These are phyloP conservation scores for Drosophila neocordata DNA, from an alignment of 1,140 invertebrate genomes.

Conservation along the genomic window DNA sequence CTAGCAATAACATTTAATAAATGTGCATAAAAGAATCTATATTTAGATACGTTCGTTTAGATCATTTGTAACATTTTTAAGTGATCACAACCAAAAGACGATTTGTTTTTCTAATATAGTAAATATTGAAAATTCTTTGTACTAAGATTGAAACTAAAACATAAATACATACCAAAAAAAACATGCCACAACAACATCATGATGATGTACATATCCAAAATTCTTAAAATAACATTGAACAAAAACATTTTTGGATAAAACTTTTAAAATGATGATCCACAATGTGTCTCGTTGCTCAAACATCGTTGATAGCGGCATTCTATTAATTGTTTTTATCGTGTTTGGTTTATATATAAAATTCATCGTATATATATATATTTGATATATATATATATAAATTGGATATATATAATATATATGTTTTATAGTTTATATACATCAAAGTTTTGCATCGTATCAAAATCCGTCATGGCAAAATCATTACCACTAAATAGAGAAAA, in stretches of 20 bases:
- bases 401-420: conserved; percentile 25
- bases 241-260: conserved; percentile 37
- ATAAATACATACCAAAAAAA: conserved; percentile 70
- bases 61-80: neutral
- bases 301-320: conserved; percentile 51
- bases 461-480: conserved; percentile 74
- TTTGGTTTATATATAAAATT: conserved; percentile 47
- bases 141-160: conserved; percentile 1
- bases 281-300: conserved; percentile 39
- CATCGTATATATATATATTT: conserved; percentile 31
- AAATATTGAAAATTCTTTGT: neutral
- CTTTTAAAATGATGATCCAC: conserved; percentile 34
- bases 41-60: neutral
- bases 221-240: conserved; percentile 52
- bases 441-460: conserved; percentile 73
- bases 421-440: conserved; percentile 63
- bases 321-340: conserved; percentile 43
- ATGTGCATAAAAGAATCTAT: conserved; percentile 28
- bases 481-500: conserved; percentile 58
- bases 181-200: conserved; percentile 59
- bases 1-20: conserved; percentile 50
- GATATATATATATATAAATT: conserved; percentile 35
- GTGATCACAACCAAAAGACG: conserved; percentile 13
- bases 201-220: conserved; percentile 47
- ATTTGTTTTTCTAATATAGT: conserved; percentile 8